Evolutionary conservation across 2,888 invertebrate genomes (phyloP), one percentile per base, ranked within the genome.

Genomic region (Cephus sareptanus): DNA sequence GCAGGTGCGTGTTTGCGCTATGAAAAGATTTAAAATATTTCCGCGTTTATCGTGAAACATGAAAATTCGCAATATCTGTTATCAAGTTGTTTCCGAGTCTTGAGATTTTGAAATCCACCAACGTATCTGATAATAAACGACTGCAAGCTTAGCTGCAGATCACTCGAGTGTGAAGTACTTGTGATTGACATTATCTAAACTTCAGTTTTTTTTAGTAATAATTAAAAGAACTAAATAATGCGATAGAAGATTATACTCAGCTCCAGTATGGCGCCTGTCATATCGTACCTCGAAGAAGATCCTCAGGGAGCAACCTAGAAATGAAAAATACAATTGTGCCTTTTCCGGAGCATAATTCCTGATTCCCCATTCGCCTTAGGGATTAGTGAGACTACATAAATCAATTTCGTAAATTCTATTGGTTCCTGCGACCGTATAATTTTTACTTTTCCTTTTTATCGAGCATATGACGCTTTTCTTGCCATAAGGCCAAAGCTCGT

Each of bases 1-100:
- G 86, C 87, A 87, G 87, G 87, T 87, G 87, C 84, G 83, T 75
- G 71, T 81, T 68, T 77, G 56, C 56, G 23, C 23, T 56, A 23
- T 56, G 23, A 56, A 56, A 56, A 56, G 56, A 56, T 56, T 56
- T 9, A 6, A 56, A 56, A 56, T 23, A 23, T 56, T 33, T 6
- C 34, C 71, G 79, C 79, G 23, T 35, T 75, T 79, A 82, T 83
- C 80, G 80, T 79, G 15, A 40, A 40, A 40, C 40, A 6, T 40
- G 23, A 56, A 56, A 23, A 56, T 56, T 56, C 23, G 23, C 23
- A 56, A 56, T 6, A 56, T 6, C 9, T 9, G 9, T 23, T 56
- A 56, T 56, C 56, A 23, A 56, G 23, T 9, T 56, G 23, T 6
- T 56, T 56, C 23, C 9, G 23, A 23, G 56, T 56, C 23, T 56